Evolutionary conservation across 2,113 vertebrate species (phyloP).

Genomic region (Calypte anna): DNA sequence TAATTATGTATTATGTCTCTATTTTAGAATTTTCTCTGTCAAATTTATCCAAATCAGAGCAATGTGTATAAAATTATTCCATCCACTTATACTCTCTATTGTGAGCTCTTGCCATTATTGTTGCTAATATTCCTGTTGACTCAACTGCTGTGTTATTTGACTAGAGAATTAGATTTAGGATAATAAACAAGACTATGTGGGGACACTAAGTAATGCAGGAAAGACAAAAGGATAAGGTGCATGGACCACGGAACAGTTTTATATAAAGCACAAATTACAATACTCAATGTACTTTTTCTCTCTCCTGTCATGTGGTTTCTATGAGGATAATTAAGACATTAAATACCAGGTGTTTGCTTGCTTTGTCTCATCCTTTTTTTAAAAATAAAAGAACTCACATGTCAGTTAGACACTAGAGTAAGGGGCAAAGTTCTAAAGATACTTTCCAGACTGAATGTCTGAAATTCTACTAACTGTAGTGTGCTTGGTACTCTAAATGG

Average conservation of each 20-base stretch:
- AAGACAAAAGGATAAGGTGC: background rate
- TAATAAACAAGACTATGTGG: background rate
- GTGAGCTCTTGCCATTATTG: background rate
- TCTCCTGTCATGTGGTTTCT: background rate
- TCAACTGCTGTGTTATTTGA: background rate
- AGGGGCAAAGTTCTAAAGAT: background rate
- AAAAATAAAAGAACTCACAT: background rate
- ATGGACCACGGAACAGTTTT: background rate
- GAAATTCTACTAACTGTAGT: background rate
- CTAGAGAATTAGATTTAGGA: background rate
- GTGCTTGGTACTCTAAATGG: background rate
- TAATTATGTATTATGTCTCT: background rate
- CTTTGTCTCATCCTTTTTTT: too few relatives aligned
- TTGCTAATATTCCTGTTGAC: background rate
- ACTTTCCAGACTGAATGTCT: background rate
- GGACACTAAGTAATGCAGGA: background rate
- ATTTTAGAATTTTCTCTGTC: background rate
- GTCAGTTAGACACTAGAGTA: background rate
- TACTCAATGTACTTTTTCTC: background rate
- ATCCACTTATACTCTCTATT: background rate
- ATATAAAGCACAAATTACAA: background rate
- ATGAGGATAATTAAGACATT: background rate
- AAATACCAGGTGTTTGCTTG: background rate
- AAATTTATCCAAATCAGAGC: background rate
- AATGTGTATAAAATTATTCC: background rate